Conservation (phyloP, 2,888 invertebrate species). For the Athalia rosae region DNA sequence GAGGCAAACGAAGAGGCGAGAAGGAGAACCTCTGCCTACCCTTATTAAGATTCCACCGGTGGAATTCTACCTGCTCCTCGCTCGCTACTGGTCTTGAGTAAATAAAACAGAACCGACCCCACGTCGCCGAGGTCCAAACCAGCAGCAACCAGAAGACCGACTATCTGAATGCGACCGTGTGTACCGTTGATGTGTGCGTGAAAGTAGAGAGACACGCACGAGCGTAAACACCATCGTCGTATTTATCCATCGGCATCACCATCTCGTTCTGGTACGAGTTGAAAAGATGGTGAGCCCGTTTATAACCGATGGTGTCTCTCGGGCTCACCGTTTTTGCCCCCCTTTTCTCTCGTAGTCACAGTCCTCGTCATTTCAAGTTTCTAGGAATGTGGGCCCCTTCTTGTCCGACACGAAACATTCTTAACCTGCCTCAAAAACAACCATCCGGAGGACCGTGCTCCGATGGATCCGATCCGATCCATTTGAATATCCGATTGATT, state of each 20-base stretch:
- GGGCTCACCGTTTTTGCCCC: too few species aligned
- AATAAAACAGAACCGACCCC: constrained; percentile 71
- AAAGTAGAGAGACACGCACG: constrained; percentile 21
- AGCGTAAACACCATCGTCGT: neutral
- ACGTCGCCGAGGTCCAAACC: constrained; percentile 62
- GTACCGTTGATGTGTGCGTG: neutral
- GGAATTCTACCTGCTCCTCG: constrained; percentile 72
- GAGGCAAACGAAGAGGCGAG: constrained; percentile 12
- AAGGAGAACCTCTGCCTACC: constrained; percentile 70
- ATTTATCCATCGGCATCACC: constrained; percentile 15
- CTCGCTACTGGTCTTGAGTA: constrained; percentile 73
- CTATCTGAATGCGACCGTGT: neutral
- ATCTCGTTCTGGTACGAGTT: neutral
- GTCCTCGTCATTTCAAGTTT: too few species aligned
- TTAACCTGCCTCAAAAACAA: too few species aligned
- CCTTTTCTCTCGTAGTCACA: too few species aligned
- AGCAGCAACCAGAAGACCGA: constrained; percentile 50
- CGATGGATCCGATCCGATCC: too few species aligned
- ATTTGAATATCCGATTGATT: too few species aligned
- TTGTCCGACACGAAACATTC: too few species aligned
- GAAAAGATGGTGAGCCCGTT: too few species aligned
- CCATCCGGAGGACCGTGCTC: too few species aligned
- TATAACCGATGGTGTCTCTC: too few species aligned
- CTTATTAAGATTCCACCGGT: constrained; percentile 73
- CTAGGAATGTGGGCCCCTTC: too few species aligned